phyloP scores from a whole-genome alignment of 2,888 invertebrate genomes.

The Tetramorium bicarinatum region DNA sequence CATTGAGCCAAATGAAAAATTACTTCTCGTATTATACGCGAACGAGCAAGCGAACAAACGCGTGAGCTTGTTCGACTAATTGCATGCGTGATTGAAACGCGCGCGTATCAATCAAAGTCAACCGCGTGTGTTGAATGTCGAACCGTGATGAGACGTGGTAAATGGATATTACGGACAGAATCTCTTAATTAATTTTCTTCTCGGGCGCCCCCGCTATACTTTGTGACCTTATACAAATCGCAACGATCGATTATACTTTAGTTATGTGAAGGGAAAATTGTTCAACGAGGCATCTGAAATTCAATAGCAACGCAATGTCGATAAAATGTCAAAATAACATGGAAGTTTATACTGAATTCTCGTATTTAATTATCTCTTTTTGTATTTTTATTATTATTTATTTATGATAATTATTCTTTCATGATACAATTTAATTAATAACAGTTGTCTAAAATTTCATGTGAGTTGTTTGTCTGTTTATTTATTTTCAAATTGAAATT shows the following conservation, averaged over 20 bases:
- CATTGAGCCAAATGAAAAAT: constrained; percentile 55
- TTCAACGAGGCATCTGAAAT: not conserved
- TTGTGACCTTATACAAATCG: constrained; percentile 12
- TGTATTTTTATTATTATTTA: constrained; percentile 3
- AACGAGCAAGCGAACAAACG: constrained; percentile 17
- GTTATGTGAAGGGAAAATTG: not conserved
- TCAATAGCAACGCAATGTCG: not conserved
- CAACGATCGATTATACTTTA: not conserved
- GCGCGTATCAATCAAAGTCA: constrained; percentile 53
- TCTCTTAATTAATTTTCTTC: constrained; percentile 46
- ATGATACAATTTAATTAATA: not conserved
- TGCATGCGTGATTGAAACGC: constrained; percentile 51
- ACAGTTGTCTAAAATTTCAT: not conserved
- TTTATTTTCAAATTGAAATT: not conserved
- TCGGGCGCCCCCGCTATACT: not conserved
- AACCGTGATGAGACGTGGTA: constrained; percentile 32
- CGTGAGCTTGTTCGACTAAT: constrained; percentile 40
- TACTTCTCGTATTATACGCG: constrained; percentile 44
- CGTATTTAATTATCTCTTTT: not conserved
- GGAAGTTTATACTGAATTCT: not conserved
- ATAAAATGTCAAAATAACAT: not conserved
- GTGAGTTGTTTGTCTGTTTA: not conserved
- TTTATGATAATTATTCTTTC: constrained; percentile 10
- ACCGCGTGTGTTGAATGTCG: constrained; percentile 21
- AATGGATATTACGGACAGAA: constrained; percentile 31